These are phyloP conservation scores for Cotesia glomerata DNA, from an alignment of 1,140 invertebrate genomes.

Conservation along the genomic window DNA sequence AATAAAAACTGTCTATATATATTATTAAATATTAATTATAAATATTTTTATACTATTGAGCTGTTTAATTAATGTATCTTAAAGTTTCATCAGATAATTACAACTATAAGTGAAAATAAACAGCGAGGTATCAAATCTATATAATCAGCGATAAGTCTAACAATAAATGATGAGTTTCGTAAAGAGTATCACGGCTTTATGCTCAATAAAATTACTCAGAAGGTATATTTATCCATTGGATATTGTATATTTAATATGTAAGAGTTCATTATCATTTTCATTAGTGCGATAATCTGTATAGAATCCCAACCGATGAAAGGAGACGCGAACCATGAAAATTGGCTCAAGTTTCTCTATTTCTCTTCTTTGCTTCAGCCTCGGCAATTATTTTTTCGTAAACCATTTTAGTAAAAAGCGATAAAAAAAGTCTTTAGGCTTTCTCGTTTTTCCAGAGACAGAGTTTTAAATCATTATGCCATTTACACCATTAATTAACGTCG, in stretches of 20 bases:
- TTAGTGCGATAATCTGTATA: conserved; percentile 10
- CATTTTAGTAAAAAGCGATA: conserved; percentile 8
- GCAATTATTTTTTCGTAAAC: conserved; percentile 11
- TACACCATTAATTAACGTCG: not conserved
- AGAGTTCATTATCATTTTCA: conserved; percentile 35
- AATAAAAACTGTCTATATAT: too few species aligned
- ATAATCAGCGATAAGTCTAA: not conserved
- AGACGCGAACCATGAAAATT: conserved; percentile 53
- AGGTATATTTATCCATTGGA: not conserved
- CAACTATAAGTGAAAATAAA: not conserved
- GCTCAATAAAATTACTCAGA: not conserved
- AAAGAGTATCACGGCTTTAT: not conserved
- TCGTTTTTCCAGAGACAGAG: conserved; percentile 12
- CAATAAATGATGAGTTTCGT: not conserved
- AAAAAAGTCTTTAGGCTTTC: conserved; percentile 26
- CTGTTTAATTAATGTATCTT: not conserved
- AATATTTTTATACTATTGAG: not conserved
- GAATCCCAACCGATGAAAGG: conserved; percentile 34
- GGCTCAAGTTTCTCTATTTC: conserved; percentile 37
- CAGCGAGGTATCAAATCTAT: not conserved
- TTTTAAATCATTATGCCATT: not conserved
- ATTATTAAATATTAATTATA: too few species aligned
- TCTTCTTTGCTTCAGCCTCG: conserved; percentile 18
- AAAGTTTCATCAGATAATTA: not conserved
- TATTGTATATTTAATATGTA: conserved; percentile 13